Base-by-base conservation (phyloP, 2,113 vertebrate species). In the Romanogobio albipinnatus region DNA sequence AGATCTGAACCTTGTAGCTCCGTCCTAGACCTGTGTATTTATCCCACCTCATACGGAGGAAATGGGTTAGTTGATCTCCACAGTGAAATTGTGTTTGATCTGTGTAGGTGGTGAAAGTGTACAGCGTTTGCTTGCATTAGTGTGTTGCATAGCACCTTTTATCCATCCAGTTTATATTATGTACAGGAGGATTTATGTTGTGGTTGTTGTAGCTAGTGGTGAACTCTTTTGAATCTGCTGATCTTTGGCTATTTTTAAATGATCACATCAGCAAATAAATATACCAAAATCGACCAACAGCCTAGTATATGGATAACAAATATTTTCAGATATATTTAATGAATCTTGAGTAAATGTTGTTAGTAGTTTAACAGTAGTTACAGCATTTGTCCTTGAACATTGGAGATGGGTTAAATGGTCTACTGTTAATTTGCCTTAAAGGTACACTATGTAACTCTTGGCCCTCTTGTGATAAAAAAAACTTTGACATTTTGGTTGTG, bases 51-150 rank as follows among this genome's bases (percentile, higher is more conserved):
- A 61, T 15, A 61, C 14, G 19, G 19, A 79, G 22, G 39, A 22
- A 2, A 62, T 81, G 82, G 73, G 10, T 13, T 79, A 77, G 29
- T 56, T 33, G 10, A 75, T 75, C 45, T 75, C 64, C 47, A 6
- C 43, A 49, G 19, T 71, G 11, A 56, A 78, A 49, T 7, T 17
- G 13, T 85, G 45, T 22, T 24, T 58, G 33, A 39, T 61, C 24
- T 85, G 66, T 83, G 59, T 86, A 70, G 80, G 75, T 82, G 39
- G 51, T 17, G 33, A 58, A 62, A 58, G 11, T 29, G 62, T 39
- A 36, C 56, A 59, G 45, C 15, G 51, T 58, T 83, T 49, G 61
- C 45, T 66, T 22, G 53, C 19, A 15, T 47, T 53, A 59, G 11
- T 76, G 58, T 61, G 43, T 26, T 22, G 29, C 51, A 10, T 83